Evolutionary conservation across 1,140 invertebrate genomes (phyloP), one percentile per base, ranked within the genome.

Genomic region (Drosophila melanica): DNA sequence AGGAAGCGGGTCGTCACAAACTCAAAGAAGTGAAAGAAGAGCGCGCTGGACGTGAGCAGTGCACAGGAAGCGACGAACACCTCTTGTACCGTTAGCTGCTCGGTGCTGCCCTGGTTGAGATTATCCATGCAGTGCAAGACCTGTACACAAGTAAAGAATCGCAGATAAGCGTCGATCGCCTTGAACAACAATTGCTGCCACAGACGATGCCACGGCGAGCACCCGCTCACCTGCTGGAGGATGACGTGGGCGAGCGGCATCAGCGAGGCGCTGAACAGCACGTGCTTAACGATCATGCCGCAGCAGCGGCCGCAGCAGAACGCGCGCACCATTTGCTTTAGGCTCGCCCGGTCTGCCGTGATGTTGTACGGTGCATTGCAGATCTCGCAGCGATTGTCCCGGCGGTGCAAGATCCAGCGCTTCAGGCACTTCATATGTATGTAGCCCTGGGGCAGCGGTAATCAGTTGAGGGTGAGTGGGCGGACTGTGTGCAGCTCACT

Each of bases 11-110:
- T 91, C 8, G 90, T 90, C 44, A 87, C 77, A 51, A 90, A 91
- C 48, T 91, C 90, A 14, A 91, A 91, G 23, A 91, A 90, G 45
- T 91, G 84, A 30, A 91, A 91, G 58, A 91, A 91, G 7, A 91
- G 62, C 1, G 79, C 84, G 45, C 90, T 91, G 39, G 90, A 91
- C 7, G 90, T 91, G 3, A 91, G 71, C 12, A 91, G 44, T 0
- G 90, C 77, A 12, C 84, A 82, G 6, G 90, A 91, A 18, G 90
- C 86, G 8, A 91, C 75, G 23, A 91, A 71, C 5, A 91, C 81
- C 76, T 91, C 90, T 42, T 82, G 71, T 3, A 91, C 55, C 12
- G 72, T 84, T 3, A 91, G 53, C 60, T 79, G 80, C 9, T 91
- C 90, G 11, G 75, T 73, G 39, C 75, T 76, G 68, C 80, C 90